A percentile compares a stretch with the other conserved stretches of the same genome.
phyloP scores from a whole-genome alignment of 2,888 invertebrate species.

The Andrena praecox region DNA sequence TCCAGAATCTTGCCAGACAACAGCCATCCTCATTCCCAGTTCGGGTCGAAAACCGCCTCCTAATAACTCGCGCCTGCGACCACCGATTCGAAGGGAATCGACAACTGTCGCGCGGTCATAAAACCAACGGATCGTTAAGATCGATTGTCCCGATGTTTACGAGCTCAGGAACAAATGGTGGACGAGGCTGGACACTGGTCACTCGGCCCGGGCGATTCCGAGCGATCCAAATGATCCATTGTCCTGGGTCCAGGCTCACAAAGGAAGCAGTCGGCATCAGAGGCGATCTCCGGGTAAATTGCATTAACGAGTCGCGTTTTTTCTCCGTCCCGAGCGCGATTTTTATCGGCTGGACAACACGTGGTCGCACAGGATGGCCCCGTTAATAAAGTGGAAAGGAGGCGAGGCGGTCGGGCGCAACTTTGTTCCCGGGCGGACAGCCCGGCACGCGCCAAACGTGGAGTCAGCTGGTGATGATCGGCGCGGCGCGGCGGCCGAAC shows the following conservation, averaged over 20 bases:
- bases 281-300: conserved; percentile 38
- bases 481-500: conserved; percentile 57
- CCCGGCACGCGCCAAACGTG: conserved; percentile 67
- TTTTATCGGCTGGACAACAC: conserved; percentile 57
- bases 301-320: conserved; percentile 29
- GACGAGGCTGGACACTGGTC: conserved; percentile 55
- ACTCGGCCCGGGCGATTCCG: conserved; percentile 21
- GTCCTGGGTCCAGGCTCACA: conserved; percentile 23
- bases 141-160: conserved; percentile 77
- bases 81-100: conserved; percentile 17
- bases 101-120: conserved; percentile 21
- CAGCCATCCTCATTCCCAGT: background rate
- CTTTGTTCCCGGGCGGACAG: conserved; percentile 42
- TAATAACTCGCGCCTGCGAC: background rate
- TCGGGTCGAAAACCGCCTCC: background rate
- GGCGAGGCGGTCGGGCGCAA: conserved; percentile 20
- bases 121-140: conserved; percentile 72
- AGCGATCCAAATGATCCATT: conserved; percentile 35
- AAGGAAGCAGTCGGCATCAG: conserved; percentile 22
- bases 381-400: conserved; percentile 57
- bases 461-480: conserved; percentile 74
- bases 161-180: conserved; percentile 69
- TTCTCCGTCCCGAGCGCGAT: conserved; percentile 20
- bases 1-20: too few relatives aligned
- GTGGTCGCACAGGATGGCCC: conserved; percentile 51